phyloP scores from a whole-genome alignment of 53 echinoderm and acorn worm genomes.

The Crossaster papposus region DNA sequence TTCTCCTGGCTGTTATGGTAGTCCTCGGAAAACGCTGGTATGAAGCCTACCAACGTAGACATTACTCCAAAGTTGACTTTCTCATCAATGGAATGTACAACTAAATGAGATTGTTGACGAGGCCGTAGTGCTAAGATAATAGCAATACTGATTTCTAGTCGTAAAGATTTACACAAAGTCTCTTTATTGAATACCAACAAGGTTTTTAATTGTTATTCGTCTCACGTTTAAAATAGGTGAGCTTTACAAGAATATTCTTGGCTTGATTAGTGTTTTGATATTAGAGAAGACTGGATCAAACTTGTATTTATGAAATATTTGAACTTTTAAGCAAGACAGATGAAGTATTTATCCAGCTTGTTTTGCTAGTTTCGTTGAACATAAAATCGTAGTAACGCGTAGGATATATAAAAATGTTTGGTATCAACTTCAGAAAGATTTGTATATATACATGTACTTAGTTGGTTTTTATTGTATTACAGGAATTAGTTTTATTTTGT shows the following conservation, averaged over 20 bases:
- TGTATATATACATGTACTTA: not conserved
- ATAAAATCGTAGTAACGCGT: not conserved
- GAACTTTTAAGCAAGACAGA: too few species aligned
- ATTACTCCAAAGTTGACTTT: conserved; percentile 94
- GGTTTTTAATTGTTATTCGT: too few species aligned
- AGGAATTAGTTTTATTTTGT: not conserved
- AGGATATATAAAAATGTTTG: not conserved
- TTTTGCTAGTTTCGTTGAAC: too few species aligned
- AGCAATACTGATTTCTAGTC: not conserved
- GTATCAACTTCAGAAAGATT: too few species aligned
- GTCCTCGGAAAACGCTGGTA: conserved; percentile 83
- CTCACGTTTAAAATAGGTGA: too few species aligned
- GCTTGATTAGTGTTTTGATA: not conserved
- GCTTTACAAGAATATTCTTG: not conserved
- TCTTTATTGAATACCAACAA: too few species aligned
- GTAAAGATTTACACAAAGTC: too few species aligned
- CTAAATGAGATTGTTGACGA: not conserved
- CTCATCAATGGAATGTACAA: conserved; percentile 98
- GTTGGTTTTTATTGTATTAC: not conserved
- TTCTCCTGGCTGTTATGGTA: conserved; percentile 73
- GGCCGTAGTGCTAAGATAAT: not conserved
- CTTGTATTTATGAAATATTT: too few species aligned
- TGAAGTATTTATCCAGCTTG: too few species aligned
- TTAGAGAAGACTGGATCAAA: too few species aligned
- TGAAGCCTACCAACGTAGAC: conserved; percentile 89